Evolutionary conservation across 2,888 invertebrate genomes (phyloP), one percentile per base, ranked within the genome.

Genomic region (Sphinx pinastri): DNA sequence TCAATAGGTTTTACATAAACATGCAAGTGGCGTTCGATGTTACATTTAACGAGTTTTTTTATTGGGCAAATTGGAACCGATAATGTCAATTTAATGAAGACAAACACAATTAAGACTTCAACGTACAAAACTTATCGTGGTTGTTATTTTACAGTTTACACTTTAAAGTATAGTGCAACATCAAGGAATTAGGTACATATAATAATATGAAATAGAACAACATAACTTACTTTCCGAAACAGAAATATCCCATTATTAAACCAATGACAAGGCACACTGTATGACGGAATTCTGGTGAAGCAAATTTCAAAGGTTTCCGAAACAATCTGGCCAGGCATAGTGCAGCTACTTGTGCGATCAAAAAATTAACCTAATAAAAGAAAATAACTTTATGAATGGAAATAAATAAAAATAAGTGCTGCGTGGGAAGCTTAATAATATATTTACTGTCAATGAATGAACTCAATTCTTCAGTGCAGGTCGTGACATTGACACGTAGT

Each of bases 211-310:
- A 19, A 14, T 38, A 69, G 59, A 57, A 70, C 71, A 73, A 73
- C 71, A 72, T 68, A 84, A 94, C 96, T 96, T 95, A 97, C 96
- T 95, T 96, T 91, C 98, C 98, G 90, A 98, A 98, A 92, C 98
- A 98, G 94, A 98, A 97, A 93, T 97, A 97, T 79, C 97, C 97
- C 89, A 98, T 96, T 81, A 95, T 90, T 84, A 98, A 95, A 80
- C 98, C 98, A 84, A 97, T 93, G 75, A 96, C 89, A 79, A 98
- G 95, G 81, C 97, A 97, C 85, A 97, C 96, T 81, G 95, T 95
- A 94, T 98, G 98, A 79, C 98, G 96, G 71, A 96, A 95, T 77
- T 95, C 95, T 79, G 97, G 94, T 80, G 95, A 96, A 81, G 95
- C 95, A 77, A 96, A 96, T 91, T 96, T 96, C 79, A 98, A 94